Conservation (phyloP, 2,888 invertebrate genomes). For the Geotrupes spiniger region DNA sequence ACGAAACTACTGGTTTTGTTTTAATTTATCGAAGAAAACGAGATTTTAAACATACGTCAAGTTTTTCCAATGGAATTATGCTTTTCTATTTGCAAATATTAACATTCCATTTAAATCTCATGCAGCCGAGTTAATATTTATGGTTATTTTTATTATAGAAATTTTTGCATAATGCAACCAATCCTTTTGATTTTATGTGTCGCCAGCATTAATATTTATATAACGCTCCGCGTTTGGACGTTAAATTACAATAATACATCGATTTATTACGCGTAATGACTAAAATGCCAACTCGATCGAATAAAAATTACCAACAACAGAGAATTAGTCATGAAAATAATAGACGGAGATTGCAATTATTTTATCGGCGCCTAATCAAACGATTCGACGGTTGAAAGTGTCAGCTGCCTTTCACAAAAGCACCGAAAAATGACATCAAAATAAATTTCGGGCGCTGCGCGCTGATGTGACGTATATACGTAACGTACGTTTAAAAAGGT, state of each 20-base stretch:
- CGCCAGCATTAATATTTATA: background rate
- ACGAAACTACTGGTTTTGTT: constrained; percentile 25
- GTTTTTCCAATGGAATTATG: constrained; percentile 1
- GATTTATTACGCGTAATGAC: background rate
- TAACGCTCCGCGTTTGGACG: background rate
- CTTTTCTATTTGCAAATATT: constrained; percentile 7
- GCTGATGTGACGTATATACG: constrained; percentile 13
- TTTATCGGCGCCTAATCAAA: too few species aligned
- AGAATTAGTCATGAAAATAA: too few species aligned
- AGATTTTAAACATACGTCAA: constrained; percentile 24
- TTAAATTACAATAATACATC: background rate
- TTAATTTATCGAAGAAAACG: constrained; percentile 33
- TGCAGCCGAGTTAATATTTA: constrained; percentile 1
- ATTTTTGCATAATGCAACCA: constrained; percentile 3
- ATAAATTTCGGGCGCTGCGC: constrained; percentile 16
- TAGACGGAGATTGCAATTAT: too few species aligned
- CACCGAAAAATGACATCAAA: constrained; percentile 14
- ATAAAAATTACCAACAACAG: too few species aligned
- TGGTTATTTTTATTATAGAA: constrained; percentile 3
- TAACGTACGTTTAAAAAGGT: constrained; percentile 14
- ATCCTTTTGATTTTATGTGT: constrained; percentile 4
- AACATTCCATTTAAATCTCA: constrained; percentile 1
- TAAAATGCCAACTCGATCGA: too few species aligned
- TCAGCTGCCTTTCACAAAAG: constrained; percentile 13
- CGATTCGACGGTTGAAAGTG: constrained; percentile 1